phyloP scores from a whole-genome alignment of 23 tunicate species.

The Halocynthia roretzi region DNA sequence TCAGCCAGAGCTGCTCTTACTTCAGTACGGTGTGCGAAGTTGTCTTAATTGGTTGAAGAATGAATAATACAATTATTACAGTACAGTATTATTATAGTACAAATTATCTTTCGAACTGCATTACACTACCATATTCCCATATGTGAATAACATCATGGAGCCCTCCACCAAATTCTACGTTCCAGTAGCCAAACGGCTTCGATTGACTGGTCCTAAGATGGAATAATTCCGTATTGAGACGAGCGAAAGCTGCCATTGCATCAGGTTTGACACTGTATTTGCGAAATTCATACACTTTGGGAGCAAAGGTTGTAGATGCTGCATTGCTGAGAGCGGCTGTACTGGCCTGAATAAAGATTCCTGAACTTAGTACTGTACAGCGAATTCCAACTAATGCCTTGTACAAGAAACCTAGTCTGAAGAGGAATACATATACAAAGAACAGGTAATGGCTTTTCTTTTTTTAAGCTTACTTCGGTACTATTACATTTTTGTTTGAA shows the following conservation, averaged over 20 bases:
- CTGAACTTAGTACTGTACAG: no score
- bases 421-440: no score
- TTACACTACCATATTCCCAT: slow-evolving; percentile 63
- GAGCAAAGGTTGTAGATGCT: not conserved
- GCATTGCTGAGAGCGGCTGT: no score
- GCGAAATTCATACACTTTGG: slow-evolving; percentile 61
- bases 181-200: slow-evolving; percentile 51
- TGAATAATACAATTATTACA: not conserved
- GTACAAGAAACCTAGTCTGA: no score
- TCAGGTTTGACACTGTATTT: slow-evolving; percentile 43
- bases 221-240: slow-evolving; percentile 28
- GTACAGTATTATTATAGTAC: not conserved
- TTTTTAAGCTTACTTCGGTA: no score
- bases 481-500: no score
- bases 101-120: slow-evolving; percentile 5
- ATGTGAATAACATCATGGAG: slow-evolving; percentile 46
- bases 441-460: no score
- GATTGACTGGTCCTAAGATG: slow-evolving; percentile 33
- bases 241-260: slow-evolving; percentile 6
- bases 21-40: slow-evolving; percentile 35
- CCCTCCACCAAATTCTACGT: slow-evolving; percentile 33
- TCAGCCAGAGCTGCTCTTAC: slow-evolving; percentile 40
- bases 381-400: no score
- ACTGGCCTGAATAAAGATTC: no score
- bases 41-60: slow-evolving; percentile 17